phyloP scores from a whole-genome alignment of 2,888 invertebrate genomes.

The Cheilosia soror region DNA sequence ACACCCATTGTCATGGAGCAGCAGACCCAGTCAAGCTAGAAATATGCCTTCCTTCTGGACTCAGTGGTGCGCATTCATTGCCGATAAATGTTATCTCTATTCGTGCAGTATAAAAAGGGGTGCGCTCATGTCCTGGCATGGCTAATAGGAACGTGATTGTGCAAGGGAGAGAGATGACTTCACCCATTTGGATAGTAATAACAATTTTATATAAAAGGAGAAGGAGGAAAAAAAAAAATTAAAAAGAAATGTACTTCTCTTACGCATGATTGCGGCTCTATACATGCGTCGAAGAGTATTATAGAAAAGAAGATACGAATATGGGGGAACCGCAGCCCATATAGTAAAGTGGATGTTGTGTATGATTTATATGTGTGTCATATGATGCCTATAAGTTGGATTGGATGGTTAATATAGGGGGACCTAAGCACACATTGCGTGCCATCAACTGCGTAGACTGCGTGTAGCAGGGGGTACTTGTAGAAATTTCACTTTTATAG shows the following conservation, averaged over 20 bases:
- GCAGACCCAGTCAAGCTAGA: slow-evolving; percentile 42
- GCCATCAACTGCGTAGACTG: slow-evolving; percentile 41
- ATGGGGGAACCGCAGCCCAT: slow-evolving; percentile 8
- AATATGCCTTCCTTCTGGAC: slow-evolving; percentile 46
- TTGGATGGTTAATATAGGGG: slow-evolving; percentile 4
- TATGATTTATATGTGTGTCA: slow-evolving; percentile 51
- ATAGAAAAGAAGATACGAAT: background rate
- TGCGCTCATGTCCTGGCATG: slow-evolving; percentile 13
- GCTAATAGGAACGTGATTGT: slow-evolving; percentile 51
- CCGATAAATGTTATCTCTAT: slow-evolving; percentile 72
- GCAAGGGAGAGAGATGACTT: slow-evolving; percentile 19
- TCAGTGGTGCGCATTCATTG: slow-evolving; percentile 65
- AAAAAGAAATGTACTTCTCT: slow-evolving; percentile 57
- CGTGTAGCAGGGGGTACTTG: slow-evolving; percentile 8
- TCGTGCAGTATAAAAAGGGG: slow-evolving; percentile 69
- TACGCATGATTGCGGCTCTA: slow-evolving; percentile 67
- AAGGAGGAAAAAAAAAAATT: slow-evolving; percentile 20
- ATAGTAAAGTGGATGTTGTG: slow-evolving; percentile 42
- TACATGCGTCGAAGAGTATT: background rate
- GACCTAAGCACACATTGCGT: slow-evolving; percentile 53
- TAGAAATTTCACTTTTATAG: slow-evolving; percentile 28
- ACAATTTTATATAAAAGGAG: slow-evolving; percentile 26
- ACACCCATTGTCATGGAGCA: background rate
- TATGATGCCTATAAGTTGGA: slow-evolving; percentile 13
- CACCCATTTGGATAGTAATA: slow-evolving; percentile 48